These are phyloP conservation scores for Cantharis rufa DNA, from an alignment of 2,888 invertebrate genomes.

Conservation along the genomic window DNA sequence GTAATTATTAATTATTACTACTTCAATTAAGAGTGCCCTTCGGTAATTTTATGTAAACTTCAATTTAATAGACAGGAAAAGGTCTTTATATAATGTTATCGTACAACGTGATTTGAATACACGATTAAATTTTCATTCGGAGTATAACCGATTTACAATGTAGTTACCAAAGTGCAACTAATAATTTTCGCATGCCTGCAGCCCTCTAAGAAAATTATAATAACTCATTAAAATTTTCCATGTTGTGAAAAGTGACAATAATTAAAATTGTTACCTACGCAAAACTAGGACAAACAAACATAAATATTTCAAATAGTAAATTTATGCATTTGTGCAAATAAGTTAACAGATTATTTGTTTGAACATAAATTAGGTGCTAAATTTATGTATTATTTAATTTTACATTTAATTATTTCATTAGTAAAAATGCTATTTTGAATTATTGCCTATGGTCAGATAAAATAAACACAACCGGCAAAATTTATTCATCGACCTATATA, in stretches of 20 bases:
- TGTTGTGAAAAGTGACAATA: background rate
- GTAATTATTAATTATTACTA: constrained; percentile 2
- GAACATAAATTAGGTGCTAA: background rate
- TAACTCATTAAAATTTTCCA: background rate
- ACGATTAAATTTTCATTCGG: constrained; percentile 1
- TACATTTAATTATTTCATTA: background rate
- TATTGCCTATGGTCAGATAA: background rate
- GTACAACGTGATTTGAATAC: constrained; percentile 1
- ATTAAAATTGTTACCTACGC: background rate
- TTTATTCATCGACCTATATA: background rate
- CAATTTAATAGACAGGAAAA: constrained; percentile 4
- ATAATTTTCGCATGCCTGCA: background rate
- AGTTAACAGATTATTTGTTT: background rate
- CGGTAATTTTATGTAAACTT: constrained; percentile 3
- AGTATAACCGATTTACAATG: constrained; percentile 3
- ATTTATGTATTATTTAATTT: background rate
- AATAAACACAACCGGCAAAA: background rate
- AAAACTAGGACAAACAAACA: background rate
- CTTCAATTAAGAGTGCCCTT: background rate
- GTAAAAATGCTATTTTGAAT: background rate
- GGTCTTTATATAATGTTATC: constrained; percentile 1
- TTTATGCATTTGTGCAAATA: background rate
- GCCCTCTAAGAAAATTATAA: background rate
- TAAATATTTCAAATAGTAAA: background rate
- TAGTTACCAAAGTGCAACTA: background rate